Base-by-base conservation (phyloP, 2,888 invertebrate species). In the Bugulina stolonifera region DNA sequence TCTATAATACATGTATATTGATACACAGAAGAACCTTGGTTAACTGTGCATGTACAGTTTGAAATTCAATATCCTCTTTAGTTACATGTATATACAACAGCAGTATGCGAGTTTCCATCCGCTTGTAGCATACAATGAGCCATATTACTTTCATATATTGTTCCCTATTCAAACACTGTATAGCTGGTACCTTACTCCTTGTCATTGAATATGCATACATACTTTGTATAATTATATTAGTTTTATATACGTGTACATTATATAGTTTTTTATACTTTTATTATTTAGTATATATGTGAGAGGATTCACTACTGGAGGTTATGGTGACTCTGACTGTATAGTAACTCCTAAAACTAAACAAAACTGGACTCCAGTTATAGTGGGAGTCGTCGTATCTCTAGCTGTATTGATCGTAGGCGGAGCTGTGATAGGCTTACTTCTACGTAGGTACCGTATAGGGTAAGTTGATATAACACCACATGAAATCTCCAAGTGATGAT, bases 241-340 rank as follows among this genome's bases (percentile, higher is more conserved):
- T n/a, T n/a, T n/a, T n/a, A n/a, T n/a, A n/a, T n/a, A n/a, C n/a
- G n/a, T n/a, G n/a, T n/a, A n/a, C n/a, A n/a, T n/a, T n/a, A n/a
- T n/a, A n/a, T n/a, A n/a, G 55, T 25, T 55, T 55, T 5, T n/a
- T n/a, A n/a, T n/a, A n/a, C n/a, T n/a, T n/a, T n/a, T n/a, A n/a
- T n/a, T n/a, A n/a, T n/a, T n/a, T n/a, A 64, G 64, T 64, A n/a
- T 64, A 5, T 34, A 32, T 27, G 27, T 64, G 64, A 64, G 64
- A 64, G 64, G 29, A 64, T 64, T 22, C 25, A 64, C 64, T 29
- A 3, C 64, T 32, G 64, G 32, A 29, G 64, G 64, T 3, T 64
- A 25, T n/a, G 32, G 18, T 34, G 64, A 64, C 27, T 64, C 64
- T 34, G 32, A 64, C 22, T 64, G 64, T 64, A 14, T 64, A 25